phyloP scores from a whole-genome alignment of 2,888 invertebrate genomes.

The Idaea biselata region DNA sequence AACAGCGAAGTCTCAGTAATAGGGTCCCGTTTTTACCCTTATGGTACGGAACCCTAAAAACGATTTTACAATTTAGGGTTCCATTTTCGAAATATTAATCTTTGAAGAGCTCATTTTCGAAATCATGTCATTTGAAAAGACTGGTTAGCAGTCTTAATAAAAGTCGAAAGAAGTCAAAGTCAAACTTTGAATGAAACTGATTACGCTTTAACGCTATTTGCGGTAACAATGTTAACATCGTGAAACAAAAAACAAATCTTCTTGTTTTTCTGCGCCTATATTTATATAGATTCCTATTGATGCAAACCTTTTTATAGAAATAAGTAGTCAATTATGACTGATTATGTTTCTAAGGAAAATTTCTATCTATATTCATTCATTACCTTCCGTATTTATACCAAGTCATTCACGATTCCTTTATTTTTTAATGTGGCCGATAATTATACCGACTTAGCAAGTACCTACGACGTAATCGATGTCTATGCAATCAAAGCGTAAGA shows the following conservation, averaged over 20 bases:
- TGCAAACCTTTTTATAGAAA: background rate
- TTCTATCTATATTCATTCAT: background rate
- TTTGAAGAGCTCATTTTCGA: no score
- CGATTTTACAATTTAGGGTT: no score
- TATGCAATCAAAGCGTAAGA: background rate
- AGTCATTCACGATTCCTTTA: background rate
- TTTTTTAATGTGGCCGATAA: background rate
- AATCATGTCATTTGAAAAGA: no score
- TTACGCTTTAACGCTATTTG: background rate
- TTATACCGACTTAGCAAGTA: background rate
- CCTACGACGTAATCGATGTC: background rate
- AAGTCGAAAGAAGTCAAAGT: no score
- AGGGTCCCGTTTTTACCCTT: no score
- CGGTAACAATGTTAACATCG: background rate
- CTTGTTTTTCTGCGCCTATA: background rate
- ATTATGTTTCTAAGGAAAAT: background rate
- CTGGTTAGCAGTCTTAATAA: no score
- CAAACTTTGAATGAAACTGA: no score
- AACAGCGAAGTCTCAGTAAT: no score
- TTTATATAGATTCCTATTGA: background rate
- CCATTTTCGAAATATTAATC: no score
- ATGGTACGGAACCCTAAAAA: no score
- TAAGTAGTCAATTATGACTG: background rate
- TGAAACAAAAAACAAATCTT: background rate
- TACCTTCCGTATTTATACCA: background rate